Percentiles rank a stretch among this genome's conserved stretches.
Evolutionary conservation across 2,888 invertebrate genomes (phyloP).

Genomic region (Nemotelus nigrinus): DNA sequence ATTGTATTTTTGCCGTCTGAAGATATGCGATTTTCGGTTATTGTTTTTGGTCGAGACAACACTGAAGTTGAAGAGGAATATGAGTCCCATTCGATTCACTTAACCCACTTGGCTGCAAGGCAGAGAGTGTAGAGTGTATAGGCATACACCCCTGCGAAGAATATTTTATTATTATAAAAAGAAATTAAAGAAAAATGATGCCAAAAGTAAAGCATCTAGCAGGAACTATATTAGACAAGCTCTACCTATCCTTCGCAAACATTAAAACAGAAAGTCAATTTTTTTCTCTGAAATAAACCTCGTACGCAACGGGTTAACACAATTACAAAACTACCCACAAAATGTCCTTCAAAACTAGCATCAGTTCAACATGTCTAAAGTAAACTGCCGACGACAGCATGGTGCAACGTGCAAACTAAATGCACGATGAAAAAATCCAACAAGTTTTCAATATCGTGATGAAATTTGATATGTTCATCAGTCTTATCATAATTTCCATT

Average conservation of each 20-base stretch:
- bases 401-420: slow-evolving; percentile 16
- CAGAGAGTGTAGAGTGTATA: too few relatives aligned
- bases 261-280: too few relatives aligned
- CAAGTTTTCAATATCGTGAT: slow-evolving; percentile 37
- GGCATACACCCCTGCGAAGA: too few relatives aligned
- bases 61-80: slow-evolving; percentile 5
- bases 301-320: slow-evolving; percentile 5
- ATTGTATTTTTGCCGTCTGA: slow-evolving; percentile 42
- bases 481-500: slow-evolving; percentile 47
- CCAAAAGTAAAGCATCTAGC: too few relatives aligned
- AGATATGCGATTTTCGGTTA: slow-evolving; percentile 28
- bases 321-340: background rate
- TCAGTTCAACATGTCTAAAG: slow-evolving; percentile 6
- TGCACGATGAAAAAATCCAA: slow-evolving; percentile 26
- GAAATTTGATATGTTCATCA: slow-evolving; percentile 45
- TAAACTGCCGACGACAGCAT: background rate
- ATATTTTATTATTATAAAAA: too few relatives aligned
- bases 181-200: too few relatives aligned
- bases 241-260: too few relatives aligned
- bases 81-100: background rate
- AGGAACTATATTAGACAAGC: too few relatives aligned
- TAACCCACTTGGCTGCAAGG: too few relatives aligned
- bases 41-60: slow-evolving; percentile 25
- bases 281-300: background rate
- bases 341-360: slow-evolving; percentile 21